Conservation (phyloP, 2,113 vertebrate genomes). For the Castor canadensis region DNA sequence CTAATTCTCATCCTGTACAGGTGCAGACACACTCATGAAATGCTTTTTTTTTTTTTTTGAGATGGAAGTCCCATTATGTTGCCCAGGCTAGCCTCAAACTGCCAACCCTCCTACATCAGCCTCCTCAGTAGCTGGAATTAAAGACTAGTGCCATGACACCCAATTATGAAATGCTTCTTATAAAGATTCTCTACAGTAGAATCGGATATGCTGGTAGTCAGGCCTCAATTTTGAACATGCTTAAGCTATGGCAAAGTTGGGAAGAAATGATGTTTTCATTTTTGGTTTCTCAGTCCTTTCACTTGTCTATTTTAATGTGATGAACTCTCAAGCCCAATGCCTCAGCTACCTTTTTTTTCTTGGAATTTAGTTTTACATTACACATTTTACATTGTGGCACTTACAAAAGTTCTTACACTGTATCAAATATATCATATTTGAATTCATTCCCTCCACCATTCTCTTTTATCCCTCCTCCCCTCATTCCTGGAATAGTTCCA, state of each 20-base stretch:
- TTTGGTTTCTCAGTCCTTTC: neutral
- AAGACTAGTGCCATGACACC: neutral
- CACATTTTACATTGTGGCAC: too few relatives aligned
- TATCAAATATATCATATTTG: too few relatives aligned
- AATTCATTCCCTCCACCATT: too few relatives aligned
- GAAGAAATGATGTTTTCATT: neutral
- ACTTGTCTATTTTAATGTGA: neutral
- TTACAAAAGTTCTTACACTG: too few relatives aligned
- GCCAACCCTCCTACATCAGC: neutral
- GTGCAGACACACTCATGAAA: neutral
- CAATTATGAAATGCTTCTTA: neutral
- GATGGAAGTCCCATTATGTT: neutral
- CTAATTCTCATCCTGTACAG: constrained; percentile 1
- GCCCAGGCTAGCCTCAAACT: neutral
- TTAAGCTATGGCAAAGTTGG: neutral
- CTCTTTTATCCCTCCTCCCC: too few relatives aligned
- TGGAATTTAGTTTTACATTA: too few relatives aligned
- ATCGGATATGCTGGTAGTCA: neutral
- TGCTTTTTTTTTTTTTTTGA: neutral
- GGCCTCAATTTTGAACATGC: neutral
- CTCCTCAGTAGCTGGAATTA: neutral
- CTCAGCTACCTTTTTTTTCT: too few relatives aligned
- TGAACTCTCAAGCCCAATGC: neutral
- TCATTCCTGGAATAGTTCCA: too few relatives aligned
- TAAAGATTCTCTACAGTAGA: neutral